Evolutionary conservation across 2,888 invertebrate genomes (phyloP), one percentile per base, ranked within the genome.

Genomic region (Mesorhabditis sp.): DNA sequence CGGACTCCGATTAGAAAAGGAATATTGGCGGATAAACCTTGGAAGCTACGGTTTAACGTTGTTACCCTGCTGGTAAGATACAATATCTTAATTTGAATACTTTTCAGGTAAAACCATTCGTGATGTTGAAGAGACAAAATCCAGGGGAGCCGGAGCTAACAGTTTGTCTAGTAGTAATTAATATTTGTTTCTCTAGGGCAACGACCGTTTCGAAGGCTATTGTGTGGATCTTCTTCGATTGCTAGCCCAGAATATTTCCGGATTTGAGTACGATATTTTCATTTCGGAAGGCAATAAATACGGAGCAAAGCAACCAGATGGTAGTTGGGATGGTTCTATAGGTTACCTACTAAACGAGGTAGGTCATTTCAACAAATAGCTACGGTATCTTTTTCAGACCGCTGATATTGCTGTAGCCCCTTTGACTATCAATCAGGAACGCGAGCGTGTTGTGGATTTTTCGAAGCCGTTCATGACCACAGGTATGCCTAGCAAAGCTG

Each of bases 391-490:
- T 15, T 15, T 3, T 10, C 15, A 63, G 41, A 82, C 94, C 88
- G 95, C 95, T 43, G 95, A 97, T 87, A 90, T 97, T 85, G 94
- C 95, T 2, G 92, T 98, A 72, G 95, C 95, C 44, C 92, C 95
- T 58, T 90, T 98, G 88, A 95, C 95, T 50, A 93, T 97, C 84
- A 95, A 94, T 45, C 91, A 93, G 79, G 84, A 84, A 67, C 90
- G 97, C 63, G 95, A 96, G 88, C 90, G 92, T 76, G 93, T 94
- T 76, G 93, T 98, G 81, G 97, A 97, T 88, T 97, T 97, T 88
- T 95, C 93, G 85, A 96, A 96, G 87, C 95, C 97, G 4, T 97
- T 95, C 88, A 93, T 97, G 92, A 93, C 94, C 41, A 90, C 96
- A 72, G 95, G 95, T 71, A n/a, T n/a, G 64, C 64, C 64, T 15